Conservation (phyloP, 2,888 invertebrate species). For the Theristus sp. region DNA sequence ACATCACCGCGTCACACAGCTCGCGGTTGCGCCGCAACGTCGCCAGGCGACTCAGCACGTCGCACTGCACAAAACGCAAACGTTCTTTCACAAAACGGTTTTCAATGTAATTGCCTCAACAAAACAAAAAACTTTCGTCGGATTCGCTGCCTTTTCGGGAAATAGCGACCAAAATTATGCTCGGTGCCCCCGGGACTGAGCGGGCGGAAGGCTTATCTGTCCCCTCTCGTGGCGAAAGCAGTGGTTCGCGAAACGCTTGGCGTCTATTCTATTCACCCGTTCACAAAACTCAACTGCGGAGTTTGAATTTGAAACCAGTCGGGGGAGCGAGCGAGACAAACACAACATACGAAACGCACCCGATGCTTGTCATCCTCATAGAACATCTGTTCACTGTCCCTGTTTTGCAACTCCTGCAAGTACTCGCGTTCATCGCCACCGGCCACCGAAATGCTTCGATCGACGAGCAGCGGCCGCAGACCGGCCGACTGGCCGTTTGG, state of each 20-base stretch:
- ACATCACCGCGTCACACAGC: slow-evolving; percentile 65
- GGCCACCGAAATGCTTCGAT: not conserved
- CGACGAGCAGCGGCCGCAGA: not conserved
- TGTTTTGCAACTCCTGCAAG: not conserved
- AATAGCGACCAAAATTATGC: too few species aligned
- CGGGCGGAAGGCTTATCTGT: too few species aligned
- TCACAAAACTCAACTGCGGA: too few species aligned
- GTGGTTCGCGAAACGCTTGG: not conserved
- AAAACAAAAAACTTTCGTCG: too few species aligned
- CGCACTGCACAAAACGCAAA: slow-evolving; percentile 11
- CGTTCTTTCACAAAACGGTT: not conserved
- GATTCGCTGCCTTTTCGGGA: too few species aligned
- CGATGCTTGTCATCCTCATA: not conserved
- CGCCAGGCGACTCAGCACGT: slow-evolving; percentile 27
- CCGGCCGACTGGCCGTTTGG: too few species aligned
- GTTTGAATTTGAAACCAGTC: too few species aligned
- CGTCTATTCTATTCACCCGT: too few species aligned
- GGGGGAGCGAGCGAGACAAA: not conserved
- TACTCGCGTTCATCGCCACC: not conserved
- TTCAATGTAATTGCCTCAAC: too few species aligned
- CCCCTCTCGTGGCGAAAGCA: not conserved
- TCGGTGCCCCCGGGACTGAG: too few species aligned
- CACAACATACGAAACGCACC: not conserved
- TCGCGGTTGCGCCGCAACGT: slow-evolving; percentile 45
- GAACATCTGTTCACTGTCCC: not conserved